Evolutionary conservation across 2,888 invertebrate genomes (phyloP), one percentile per base, ranked within the genome.

Genomic region (Heliconius ethilla): DNA sequence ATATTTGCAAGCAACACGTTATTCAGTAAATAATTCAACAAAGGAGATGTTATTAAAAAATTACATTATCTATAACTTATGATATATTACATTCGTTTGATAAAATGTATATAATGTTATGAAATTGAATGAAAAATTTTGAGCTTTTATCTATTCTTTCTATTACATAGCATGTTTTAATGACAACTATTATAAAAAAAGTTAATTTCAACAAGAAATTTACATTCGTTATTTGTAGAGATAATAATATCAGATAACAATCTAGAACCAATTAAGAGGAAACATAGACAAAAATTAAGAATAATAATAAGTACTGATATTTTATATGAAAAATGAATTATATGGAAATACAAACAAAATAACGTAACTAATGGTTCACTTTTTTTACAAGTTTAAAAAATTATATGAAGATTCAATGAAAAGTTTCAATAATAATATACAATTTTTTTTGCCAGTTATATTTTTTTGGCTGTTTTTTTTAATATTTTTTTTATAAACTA

Each of bases 401-500:
- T 55, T 55, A 55, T 22, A 22, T 25, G 3, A n/a, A 11, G 3
- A 1, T 5, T 29, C 55, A 27, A 51, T 51, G 4, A 11, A 27
- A 22, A 33, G 15, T 70, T 51, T 33, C 22, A 72, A n/a, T n/a
- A 37, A 72, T 25, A 33, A 72, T 59, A 29, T 59, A 3, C 18
- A 25, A 62, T 22, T 11, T 13, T 62, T n/a, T 25, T 18, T 29
- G 76, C 76, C 78, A 79, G 15, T 63, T 2, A 29, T 15, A 40
- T 79, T 79, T 79, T 77, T 77, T 79, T 77, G 77, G 74, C 74
- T n/a, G 29, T 65, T 75, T 67, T 62, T 63, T 73, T 37, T 27
- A 4, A 27, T 0, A 9, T 63, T 73, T 63, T 63, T 73, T 63
- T 70, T 29, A n/a, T 70, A 29, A 55, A 11, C 55, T 25, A 70